phyloP scores from a whole-genome alignment of 2,888 invertebrate genomes.

The Belgica antarctica region DNA sequence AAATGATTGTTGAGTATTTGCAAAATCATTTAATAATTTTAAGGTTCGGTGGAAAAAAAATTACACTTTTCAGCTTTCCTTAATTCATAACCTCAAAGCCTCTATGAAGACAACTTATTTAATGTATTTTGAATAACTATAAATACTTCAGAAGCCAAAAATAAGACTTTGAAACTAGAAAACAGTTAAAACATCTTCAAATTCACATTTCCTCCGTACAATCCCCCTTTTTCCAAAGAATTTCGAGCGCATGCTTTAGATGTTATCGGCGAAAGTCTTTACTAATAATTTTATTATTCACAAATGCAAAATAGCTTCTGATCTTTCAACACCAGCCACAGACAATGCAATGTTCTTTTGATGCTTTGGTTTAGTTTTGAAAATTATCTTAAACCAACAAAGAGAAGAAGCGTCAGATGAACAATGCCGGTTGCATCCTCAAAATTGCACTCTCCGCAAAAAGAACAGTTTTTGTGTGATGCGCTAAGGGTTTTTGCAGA shows the following conservation, averaged over 20 bases:
- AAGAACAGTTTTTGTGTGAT: not conserved
- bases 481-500: not conserved
- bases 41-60: no score
- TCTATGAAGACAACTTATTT: no score
- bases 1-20: no score
- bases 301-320: not conserved
- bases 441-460: not conserved
- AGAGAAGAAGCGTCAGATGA: not conserved
- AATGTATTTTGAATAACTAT: no score
- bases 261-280: conserved; percentile 16
- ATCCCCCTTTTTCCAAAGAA: not conserved
- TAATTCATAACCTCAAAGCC: no score
- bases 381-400: conserved; percentile 28
- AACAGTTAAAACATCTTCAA: no score
- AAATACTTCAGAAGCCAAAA: no score
- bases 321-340: conserved; percentile 20
- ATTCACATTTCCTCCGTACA: not conserved
- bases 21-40: no score
- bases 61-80: no score
- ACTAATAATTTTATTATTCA: conserved; percentile 15
- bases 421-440: not conserved
- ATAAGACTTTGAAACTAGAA: no score
- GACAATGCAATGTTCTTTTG: not conserved
- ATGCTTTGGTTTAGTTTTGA: conserved; percentile 12
- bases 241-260: not conserved